Conservation (phyloP, 2,888 invertebrate genomes). For the Scaptodrosophila latifasciaeformis region DNA sequence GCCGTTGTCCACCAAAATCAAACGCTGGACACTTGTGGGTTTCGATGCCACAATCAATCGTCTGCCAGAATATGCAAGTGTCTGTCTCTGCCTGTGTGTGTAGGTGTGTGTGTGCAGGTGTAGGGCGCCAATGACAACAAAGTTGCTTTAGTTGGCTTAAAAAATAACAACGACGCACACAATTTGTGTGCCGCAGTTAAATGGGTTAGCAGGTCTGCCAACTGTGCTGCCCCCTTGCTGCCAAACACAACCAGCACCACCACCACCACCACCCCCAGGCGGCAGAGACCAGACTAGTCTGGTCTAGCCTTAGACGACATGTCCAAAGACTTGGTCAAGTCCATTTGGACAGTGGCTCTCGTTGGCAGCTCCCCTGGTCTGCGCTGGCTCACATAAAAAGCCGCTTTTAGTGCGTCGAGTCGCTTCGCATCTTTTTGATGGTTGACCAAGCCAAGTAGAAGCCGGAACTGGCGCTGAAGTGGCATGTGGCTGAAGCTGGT, state of each 20-base stretch:
- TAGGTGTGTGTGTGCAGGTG: no score
- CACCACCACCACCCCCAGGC: no score
- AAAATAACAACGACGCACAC: background rate
- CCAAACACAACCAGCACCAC: no score
- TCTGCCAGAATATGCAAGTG: no score
- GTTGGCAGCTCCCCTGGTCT: conserved; percentile 38
- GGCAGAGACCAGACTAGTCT: no score
- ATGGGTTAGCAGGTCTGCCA: conserved; percentile 7
- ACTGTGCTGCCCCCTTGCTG: no score
- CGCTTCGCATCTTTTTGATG: conserved; percentile 2
- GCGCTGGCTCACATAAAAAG: conserved; percentile 50
- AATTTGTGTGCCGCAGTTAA: background rate
- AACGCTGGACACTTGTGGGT: background rate
- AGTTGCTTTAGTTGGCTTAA: conserved; percentile 1
- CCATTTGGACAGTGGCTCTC: conserved; percentile 11
- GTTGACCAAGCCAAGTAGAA: conserved; percentile 15
- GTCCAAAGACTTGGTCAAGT: no score
- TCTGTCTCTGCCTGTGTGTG: no score
- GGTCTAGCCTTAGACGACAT: no score
- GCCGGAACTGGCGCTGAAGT: conserved; percentile 51
- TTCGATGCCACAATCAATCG: background rate
- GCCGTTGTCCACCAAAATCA: no score
- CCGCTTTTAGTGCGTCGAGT: conserved; percentile 58
- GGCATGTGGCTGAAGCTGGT: conserved; percentile 38
- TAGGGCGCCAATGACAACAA: background rate